Conservation (phyloP, 2,888 invertebrate genomes). For the Athalia cordata region DNA sequence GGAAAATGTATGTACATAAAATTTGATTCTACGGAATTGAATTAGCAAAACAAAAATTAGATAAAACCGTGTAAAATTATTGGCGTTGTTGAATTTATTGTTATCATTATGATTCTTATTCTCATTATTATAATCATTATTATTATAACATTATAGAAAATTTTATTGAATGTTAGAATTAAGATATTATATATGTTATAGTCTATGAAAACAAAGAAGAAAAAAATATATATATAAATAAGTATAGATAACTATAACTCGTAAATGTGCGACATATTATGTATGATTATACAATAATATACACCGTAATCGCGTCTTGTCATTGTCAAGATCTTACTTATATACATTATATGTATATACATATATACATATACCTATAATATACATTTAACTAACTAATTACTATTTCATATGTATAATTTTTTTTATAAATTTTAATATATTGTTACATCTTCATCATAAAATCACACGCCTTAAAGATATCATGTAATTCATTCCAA, state of each 20-base stretch:
- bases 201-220: conserved; percentile 25
- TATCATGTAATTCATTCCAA: conserved; percentile 40
- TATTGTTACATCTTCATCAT: conserved; percentile 55
- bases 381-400: conserved; percentile 8
- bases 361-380: too few relatives aligned
- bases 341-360: too few relatives aligned
- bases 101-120: neutral
- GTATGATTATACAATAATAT: too few relatives aligned
- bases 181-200: conserved; percentile 37
- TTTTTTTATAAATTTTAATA: conserved; percentile 55
- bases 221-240: conserved; percentile 42
- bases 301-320: conserved; percentile 37
- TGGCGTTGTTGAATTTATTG: neutral
- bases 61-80: neutral
- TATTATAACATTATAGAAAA: neutral
- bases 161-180: conserved; percentile 39
- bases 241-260: too few relatives aligned
- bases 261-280: too few relatives aligned
- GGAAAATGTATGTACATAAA: conserved; percentile 49
- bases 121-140: neutral
- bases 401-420: conserved; percentile 42
- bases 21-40: neutral
- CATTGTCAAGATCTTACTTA: conserved; percentile 42
- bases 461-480: conserved; percentile 55
- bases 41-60: neutral